phyloP scores from a whole-genome alignment of 2,113 vertebrate species.

The Talpa occidentalis region DNA sequence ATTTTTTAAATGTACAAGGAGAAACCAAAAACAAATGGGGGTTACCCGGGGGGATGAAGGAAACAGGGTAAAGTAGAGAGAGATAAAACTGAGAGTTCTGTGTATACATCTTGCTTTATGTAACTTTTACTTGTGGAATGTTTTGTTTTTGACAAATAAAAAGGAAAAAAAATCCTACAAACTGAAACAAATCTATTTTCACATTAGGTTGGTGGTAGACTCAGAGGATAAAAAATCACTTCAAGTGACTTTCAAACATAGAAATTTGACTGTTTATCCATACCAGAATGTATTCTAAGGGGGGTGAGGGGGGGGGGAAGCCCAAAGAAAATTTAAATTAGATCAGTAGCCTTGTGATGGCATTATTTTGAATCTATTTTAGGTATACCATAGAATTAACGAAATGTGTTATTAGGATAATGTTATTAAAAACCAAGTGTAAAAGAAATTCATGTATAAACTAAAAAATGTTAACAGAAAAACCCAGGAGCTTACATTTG shows the following conservation, averaged over 20 bases:
- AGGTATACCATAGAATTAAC: neutral
- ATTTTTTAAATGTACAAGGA: neutral
- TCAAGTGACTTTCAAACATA: neutral
- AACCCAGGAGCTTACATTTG: neutral
- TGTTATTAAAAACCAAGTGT: neutral
- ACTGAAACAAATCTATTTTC: neutral
- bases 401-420: neutral
- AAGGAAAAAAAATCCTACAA: neutral
- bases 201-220: neutral
- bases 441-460: neutral
- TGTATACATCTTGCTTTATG: neutral
- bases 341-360: neutral
- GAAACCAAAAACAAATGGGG: neutral
- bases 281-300: neutral
- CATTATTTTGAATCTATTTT: neutral
- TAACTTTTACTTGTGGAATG: constrained; percentile 3
- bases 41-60: neutral
- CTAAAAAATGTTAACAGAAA: neutral
- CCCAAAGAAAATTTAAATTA: neutral
- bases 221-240: neutral
- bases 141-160: neutral
- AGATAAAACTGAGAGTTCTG: neutral
- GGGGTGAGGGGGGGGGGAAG: no score
- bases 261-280: neutral
- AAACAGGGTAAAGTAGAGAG: neutral